Evolutionary conservation across 2,797 vertebrate species (phyloP).

Genomic region (Danio kyathit): DNA sequence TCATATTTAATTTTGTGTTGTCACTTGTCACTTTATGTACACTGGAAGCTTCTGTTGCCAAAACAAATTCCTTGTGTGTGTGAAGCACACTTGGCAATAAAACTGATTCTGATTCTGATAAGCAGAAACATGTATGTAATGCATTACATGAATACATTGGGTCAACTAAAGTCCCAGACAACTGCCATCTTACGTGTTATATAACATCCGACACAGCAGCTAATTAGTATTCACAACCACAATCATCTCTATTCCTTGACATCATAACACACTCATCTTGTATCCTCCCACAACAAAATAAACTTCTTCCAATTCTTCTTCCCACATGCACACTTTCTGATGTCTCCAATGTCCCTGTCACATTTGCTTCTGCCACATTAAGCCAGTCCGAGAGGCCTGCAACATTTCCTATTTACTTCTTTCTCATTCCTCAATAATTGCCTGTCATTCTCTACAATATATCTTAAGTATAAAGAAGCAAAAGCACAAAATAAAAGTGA

Average conservation of each 20-base stretch:
- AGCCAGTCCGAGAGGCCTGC: neutral
- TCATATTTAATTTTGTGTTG: too few relatives aligned
- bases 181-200: too few relatives aligned
- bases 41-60: too few relatives aligned
- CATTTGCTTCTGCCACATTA: neutral
- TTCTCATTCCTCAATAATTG: constrained; percentile 19
- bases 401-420: neutral
- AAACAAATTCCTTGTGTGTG: too few relatives aligned
- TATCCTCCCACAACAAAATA: neutral
- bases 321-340: neutral
- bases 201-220: too few relatives aligned
- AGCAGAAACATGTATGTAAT: too few relatives aligned
- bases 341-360: neutral
- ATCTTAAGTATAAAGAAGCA: constrained; percentile 17
- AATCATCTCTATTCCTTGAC: neutral
- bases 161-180: too few relatives aligned
- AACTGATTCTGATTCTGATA: too few relatives aligned
- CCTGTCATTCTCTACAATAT: constrained; percentile 22
- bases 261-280: neutral
- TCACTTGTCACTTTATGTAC: too few relatives aligned
- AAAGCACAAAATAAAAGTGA: constrained; percentile 13
- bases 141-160: too few relatives aligned
- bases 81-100: too few relatives aligned
- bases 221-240: neutral
- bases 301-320: neutral